Evolutionary conservation across 2,888 invertebrate species (phyloP).

Genomic region (Argyra leucocephala): DNA sequence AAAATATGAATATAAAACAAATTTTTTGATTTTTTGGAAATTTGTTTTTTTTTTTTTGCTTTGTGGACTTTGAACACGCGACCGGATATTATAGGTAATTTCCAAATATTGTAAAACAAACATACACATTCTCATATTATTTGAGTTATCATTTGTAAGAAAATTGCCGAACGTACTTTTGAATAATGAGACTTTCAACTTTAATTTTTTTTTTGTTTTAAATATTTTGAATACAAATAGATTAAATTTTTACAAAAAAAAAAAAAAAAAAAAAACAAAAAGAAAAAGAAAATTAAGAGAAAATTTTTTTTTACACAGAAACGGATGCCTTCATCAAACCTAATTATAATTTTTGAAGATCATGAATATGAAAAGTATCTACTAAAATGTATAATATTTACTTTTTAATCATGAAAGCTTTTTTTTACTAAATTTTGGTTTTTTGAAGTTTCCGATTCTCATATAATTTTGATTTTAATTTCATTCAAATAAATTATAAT

Average conservation of each 20-base stretch:
- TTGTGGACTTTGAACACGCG: neutral
- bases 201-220: neutral
- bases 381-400: neutral
- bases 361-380: neutral
- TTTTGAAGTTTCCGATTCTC: neutral
- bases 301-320: too few species aligned
- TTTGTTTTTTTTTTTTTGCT: too few species aligned
- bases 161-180: neutral
- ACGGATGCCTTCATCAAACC: neutral
- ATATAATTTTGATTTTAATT: neutral
- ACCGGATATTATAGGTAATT: neutral
- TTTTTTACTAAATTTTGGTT: neutral
- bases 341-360: constrained; percentile 2
- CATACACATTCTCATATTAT: too few species aligned
- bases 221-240: neutral
- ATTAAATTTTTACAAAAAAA: neutral
- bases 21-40: too few species aligned
- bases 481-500: constrained; percentile 1
- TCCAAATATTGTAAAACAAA: too few species aligned
- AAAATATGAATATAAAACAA: too few species aligned
- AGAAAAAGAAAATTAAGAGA: neutral
- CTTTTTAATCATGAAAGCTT: neutral
- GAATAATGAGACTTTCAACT: neutral
- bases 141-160: too few species aligned
- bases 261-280: too few species aligned